Percentiles rank a stretch among this genome's conserved stretches.
These are phyloP conservation scores for Octodonta nipae DNA, from an alignment of 2,888 invertebrate species.

Conservation along the genomic window DNA sequence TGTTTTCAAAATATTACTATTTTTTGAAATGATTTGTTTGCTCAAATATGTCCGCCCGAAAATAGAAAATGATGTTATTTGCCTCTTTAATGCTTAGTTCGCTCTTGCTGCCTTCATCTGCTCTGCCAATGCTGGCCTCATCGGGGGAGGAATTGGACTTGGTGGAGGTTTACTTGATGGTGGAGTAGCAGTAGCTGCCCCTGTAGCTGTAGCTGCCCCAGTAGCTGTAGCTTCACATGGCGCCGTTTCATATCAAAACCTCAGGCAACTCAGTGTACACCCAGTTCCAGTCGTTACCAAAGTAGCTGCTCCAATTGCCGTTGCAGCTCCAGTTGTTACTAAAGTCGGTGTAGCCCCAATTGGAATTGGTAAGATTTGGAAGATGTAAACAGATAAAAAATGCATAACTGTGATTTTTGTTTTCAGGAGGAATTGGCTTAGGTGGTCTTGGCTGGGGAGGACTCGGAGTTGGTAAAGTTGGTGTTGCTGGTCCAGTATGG, in stretches of 20 bases:
- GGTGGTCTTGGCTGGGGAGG: too few relatives aligned
- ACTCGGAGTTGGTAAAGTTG: too few relatives aligned
- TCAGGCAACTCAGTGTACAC: background rate
- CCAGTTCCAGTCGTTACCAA: background rate
- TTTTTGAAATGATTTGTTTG: too few relatives aligned
- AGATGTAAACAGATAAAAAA: background rate
- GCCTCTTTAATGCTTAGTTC: too few relatives aligned
- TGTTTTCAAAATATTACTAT: too few relatives aligned
- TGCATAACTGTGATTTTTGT: background rate
- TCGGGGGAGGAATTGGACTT: background rate
- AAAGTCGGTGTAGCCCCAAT: background rate
- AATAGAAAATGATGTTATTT: too few relatives aligned
- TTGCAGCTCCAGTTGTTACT: background rate
- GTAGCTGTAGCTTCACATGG: background rate
- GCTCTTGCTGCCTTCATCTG: background rate
- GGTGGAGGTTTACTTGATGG: background rate
- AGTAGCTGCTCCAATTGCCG: background rate
- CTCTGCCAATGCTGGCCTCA: background rate
- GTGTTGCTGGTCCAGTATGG: too few relatives aligned
- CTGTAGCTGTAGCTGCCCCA: constrained; percentile 1
- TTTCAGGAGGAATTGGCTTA: too few relatives aligned
- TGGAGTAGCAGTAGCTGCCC: constrained; percentile 1
- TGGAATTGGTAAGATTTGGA: background rate
- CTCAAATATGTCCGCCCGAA: too few relatives aligned
- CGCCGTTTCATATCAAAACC: constrained; percentile 1